phyloP scores from a whole-genome alignment of 2,113 vertebrate genomes.

The Panurus biarmicus region DNA sequence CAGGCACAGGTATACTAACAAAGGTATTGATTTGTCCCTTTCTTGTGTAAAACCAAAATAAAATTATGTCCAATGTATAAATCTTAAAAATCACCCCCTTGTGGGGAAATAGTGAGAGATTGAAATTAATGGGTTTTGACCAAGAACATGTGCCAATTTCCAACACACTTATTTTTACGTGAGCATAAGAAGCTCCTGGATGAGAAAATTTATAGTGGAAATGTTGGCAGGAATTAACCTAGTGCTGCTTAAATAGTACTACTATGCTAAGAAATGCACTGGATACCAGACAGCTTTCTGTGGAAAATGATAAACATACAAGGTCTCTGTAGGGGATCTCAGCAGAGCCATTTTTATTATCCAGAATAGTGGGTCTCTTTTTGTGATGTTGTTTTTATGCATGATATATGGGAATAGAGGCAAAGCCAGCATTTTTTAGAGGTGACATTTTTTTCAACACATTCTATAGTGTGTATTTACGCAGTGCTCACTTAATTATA shows the following conservation, averaged over 20 bases:
- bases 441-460: background rate
- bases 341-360: slow-evolving; percentile 7
- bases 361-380: background rate
- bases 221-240: slow-evolving; percentile 33
- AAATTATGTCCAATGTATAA: background rate
- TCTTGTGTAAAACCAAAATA: background rate
- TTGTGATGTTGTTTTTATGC: background rate
- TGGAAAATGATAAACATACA: slow-evolving; percentile 13
- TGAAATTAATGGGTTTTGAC: background rate
- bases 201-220: slow-evolving; percentile 54
- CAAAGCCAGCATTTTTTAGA: background rate
- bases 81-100: background rate
- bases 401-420: background rate
- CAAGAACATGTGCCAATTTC: background rate
- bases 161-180: slow-evolving; percentile 12
- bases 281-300: background rate
- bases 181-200: slow-evolving; percentile 27
- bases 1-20: background rate
- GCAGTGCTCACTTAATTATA: background rate
- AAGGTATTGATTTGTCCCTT: background rate
- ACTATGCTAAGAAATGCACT: background rate
- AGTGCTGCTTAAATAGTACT: background rate
- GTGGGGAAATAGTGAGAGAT: background rate
- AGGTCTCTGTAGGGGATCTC: background rate
- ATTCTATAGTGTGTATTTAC: background rate